These are phyloP conservation scores for Ibycter americanus DNA, from an alignment of 2,797 vertebrate genomes.

Conservation along the genomic window DNA sequence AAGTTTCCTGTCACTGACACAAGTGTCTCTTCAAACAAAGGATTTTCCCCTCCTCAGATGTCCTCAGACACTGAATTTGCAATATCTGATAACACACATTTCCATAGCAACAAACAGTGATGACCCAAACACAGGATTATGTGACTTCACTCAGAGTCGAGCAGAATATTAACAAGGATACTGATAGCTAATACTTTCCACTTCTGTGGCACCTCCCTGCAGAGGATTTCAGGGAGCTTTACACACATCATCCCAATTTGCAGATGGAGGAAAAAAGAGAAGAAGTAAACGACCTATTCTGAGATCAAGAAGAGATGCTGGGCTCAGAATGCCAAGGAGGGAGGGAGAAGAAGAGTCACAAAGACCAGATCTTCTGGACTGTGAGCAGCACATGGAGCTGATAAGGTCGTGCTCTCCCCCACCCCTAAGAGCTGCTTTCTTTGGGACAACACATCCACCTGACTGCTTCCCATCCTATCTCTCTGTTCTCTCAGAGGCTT, in stretches of 20 bases:
- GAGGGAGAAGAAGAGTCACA: neutral
- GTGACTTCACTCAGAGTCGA: slow-evolving; percentile 58
- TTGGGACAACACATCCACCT: neutral
- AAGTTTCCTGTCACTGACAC: neutral
- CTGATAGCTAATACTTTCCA: slow-evolving; percentile 66
- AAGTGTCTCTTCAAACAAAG: slow-evolving; percentile 16
- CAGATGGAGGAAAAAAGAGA: neutral
- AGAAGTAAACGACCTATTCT: neutral
- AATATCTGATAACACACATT: slow-evolving; percentile 61
- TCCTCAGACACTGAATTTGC: slow-evolving; percentile 32
- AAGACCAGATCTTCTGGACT: neutral
- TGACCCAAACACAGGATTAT: slow-evolving; percentile 70
- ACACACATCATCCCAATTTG: neutral
- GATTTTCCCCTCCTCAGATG: slow-evolving; percentile 39
- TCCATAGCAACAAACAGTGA: slow-evolving; percentile 65
- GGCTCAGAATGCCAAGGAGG: neutral
- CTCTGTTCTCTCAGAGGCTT: neutral
- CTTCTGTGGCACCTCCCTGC: slow-evolving; percentile 44
- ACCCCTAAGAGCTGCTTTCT: neutral
- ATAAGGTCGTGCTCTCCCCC: neutral
- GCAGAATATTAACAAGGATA: slow-evolving; percentile 65
- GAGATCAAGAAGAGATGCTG: neutral
- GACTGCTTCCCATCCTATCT: neutral
- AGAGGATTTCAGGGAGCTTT: slow-evolving; percentile 49
- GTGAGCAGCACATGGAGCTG: neutral